Base-by-base conservation (phyloP, 2,113 vertebrate species). In the Caretta caretta region DNA sequence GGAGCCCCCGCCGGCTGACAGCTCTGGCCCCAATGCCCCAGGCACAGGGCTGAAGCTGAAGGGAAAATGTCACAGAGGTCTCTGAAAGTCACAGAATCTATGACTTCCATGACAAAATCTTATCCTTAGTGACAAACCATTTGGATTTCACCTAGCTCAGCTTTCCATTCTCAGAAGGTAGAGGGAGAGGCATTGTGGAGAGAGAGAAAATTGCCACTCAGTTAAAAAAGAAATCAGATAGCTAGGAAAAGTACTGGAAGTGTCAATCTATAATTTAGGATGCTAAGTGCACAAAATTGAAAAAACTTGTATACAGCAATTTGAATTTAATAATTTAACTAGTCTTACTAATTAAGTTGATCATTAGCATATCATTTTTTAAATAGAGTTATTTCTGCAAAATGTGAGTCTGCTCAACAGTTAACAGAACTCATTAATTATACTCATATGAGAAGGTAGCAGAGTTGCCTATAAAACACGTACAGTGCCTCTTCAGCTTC, bases 221-320 rank as follows among this genome's bases (percentile, higher is more conserved):
- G 81, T 29, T 81, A 82, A 92, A 95, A 90, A 83, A 81, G 57
- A 94, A 87, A 91, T 25, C 25, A 91, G 92, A 90, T 57, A 87
- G 86, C 88, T 95, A 57, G 75, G 95, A 97, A 97, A 89, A 95
- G 94, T 88, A 84, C 87, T 91, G 56, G 56, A 93, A 95, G 72
- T 86, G 16, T 65, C 62, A 65, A 65, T 65, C 62, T 35, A 65
- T 65, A 35, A 35, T 65, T 35, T 65, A 65, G 31, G 31, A 35
- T 35, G 17, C 31, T 35, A n/a, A 65, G 31, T 8, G 16, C 17
- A 65, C 62, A 65, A 65, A 65, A n/a, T 8, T n/a, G 38, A 75
- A 38, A 12, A 79, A 94, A 95, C 4, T 79, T 89, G 51, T 57
- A 89, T 49, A 91, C 9, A 82, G 46, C 46, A 51, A 89, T 95